Evolutionary conservation across 2,113 vertebrate genomes (phyloP).

Genomic region (Hydrochoerus hydrochaeris): DNA sequence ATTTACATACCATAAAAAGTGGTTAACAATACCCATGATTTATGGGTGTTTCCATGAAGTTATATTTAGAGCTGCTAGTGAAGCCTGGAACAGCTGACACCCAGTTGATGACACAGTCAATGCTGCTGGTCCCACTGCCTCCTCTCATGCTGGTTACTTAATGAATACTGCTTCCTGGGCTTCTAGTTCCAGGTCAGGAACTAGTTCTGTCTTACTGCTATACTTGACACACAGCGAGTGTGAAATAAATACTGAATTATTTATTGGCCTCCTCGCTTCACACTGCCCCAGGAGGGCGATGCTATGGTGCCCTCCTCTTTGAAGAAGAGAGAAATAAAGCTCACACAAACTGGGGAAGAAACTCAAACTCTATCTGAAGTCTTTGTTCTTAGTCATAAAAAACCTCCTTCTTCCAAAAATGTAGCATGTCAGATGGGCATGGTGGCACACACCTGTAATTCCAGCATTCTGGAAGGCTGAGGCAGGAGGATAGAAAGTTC

Average conservation of each 20-base stretch:
- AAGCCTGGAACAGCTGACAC: rapidly evolving
- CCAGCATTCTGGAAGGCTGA: not conserved
- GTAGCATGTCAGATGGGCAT: not conserved
- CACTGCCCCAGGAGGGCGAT: rapidly evolving
- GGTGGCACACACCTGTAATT: not conserved
- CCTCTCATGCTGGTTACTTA: not conserved
- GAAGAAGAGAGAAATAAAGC: not conserved
- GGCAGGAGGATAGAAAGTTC: not conserved
- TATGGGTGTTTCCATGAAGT: not conserved
- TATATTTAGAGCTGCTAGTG: not conserved
- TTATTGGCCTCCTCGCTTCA: too few species aligned
- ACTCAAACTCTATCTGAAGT: not conserved
- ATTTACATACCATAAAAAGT: not conserved
- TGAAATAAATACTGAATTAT: rapidly evolving
- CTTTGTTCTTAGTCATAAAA: not conserved
- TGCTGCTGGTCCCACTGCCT: rapidly evolving
- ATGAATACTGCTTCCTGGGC: not conserved
- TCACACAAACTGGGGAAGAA: not conserved
- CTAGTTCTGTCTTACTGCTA: rapidly evolving
- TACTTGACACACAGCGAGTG: rapidly evolving
- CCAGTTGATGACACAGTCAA: rapidly evolving
- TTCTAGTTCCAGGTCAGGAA: not conserved
- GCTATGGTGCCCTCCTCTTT: not conserved
- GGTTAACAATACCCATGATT: rapidly evolving
- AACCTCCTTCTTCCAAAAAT: not conserved